Conservation (phyloP, 2,797 vertebrate species). For the Bradypodion ventrale region DNA sequence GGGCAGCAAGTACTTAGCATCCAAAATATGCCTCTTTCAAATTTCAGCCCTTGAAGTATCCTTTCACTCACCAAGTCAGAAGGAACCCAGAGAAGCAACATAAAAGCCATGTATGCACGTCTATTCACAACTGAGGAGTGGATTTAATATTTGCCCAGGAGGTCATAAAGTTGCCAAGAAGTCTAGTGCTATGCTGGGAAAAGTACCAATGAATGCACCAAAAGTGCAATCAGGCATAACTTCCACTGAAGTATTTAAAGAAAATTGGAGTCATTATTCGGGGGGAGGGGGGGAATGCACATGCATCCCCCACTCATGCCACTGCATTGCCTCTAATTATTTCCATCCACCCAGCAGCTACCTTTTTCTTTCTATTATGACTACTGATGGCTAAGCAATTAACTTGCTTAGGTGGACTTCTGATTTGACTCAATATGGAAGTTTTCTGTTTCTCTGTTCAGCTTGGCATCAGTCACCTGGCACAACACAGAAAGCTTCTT, state of each 20-base stretch:
- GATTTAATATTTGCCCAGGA: background rate
- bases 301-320: background rate
- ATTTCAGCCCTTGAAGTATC: too few species aligned
- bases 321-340: background rate
- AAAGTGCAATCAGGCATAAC: background rate
- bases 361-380: background rate
- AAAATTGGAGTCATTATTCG: too few species aligned
- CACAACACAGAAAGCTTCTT: rapidly evolving
- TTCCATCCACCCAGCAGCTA: background rate
- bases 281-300: background rate
- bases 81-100: too few species aligned
- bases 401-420: background rate
- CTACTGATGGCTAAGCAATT: background rate
- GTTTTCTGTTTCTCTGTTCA: background rate
- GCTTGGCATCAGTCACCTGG: rapidly evolving
- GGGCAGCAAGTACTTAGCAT: background rate
- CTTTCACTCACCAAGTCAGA: too few species aligned
- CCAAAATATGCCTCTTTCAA: background rate
- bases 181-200: background rate
- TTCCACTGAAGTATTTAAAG: background rate
- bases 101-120: too few species aligned
- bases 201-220: background rate
- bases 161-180: background rate
- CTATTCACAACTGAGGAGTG: background rate
- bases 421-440: background rate